A percentile compares a stretch with the other conserved stretches of the same genome.
phyloP scores from a whole-genome alignment of 2,888 invertebrate species.

The Acleris emargana region DNA sequence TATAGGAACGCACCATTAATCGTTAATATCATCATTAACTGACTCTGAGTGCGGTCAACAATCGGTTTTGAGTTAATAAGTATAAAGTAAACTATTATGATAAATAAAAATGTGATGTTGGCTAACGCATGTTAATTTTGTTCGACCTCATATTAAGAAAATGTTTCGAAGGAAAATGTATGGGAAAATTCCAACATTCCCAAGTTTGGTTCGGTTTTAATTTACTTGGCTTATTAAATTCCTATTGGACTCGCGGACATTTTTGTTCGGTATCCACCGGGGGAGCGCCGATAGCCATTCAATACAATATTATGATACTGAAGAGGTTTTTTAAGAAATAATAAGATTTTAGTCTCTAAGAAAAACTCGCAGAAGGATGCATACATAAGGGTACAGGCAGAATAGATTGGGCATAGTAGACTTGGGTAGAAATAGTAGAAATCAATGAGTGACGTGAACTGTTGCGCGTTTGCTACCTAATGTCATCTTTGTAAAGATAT shows the following conservation, averaged over 20 bases:
- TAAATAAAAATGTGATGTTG: no score
- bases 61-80: no score
- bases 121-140: conserved; percentile 11
- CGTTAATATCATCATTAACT: no score
- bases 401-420: no score
- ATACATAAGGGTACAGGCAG: no score
- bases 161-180: conserved; percentile 42
- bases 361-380: not conserved
- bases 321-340: not conserved
- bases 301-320: conserved; percentile 14
- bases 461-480: no score
- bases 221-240: conserved; percentile 65
- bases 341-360: not conserved
- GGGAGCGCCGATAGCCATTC: conserved; percentile 17
- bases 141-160: conserved; percentile 39
- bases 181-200: conserved; percentile 42
- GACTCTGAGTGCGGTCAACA: no score
- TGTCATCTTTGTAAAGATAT: no score
- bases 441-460: no score
- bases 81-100: not conserved
- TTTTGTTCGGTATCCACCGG: conserved; percentile 29
- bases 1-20: no score
- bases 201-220: conserved; percentile 48
- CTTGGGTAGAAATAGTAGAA: no score
- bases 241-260: conserved; percentile 46